A percentile compares a stretch with the other conserved stretches of the same genome.
Conservation (phyloP, 2,888 invertebrate species). For the Apodemia duryi region DNA sequence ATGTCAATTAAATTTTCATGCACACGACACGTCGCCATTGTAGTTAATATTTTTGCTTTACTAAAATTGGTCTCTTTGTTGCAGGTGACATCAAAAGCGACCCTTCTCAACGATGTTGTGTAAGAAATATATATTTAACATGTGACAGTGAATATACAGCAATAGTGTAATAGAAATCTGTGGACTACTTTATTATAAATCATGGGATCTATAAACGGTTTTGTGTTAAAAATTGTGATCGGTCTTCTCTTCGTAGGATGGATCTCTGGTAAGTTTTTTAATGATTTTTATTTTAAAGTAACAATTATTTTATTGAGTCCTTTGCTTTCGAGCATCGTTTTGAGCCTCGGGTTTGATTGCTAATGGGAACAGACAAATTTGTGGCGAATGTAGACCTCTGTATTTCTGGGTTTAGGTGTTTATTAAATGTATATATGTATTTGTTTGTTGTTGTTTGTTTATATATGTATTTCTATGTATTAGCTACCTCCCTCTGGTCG, state of each 20-base stretch:
- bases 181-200: not conserved
- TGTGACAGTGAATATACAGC: slow-evolving; percentile 30
- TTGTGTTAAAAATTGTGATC: slow-evolving; percentile 17
- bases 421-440: too few relatives aligned
- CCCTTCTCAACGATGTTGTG: slow-evolving; percentile 35
- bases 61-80: slow-evolving; percentile 51
- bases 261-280: not conserved
- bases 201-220: slow-evolving; percentile 19
- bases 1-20: slow-evolving; percentile 14
- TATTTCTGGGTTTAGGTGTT: too few relatives aligned
- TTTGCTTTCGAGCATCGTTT: too few relatives aligned
- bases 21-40: slow-evolving; percentile 21
- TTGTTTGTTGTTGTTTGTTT: too few relatives aligned
- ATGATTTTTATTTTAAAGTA: not conserved
- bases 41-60: slow-evolving; percentile 20
- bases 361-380: too few relatives aligned
- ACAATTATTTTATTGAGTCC: too few relatives aligned
- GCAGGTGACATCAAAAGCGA: slow-evolving; percentile 44
- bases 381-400: too few relatives aligned
- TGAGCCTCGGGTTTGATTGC: too few relatives aligned
- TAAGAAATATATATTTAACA: slow-evolving; percentile 31
- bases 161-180: slow-evolving; percentile 22
- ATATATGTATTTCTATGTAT: too few relatives aligned
- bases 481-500: too few relatives aligned
- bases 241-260: not conserved